A percentile compares a stretch with the other conserved stretches of the same genome.
These are phyloP conservation scores for Nowickia ferox DNA, from an alignment of 2,888 invertebrate genomes.

Conservation along the genomic window DNA sequence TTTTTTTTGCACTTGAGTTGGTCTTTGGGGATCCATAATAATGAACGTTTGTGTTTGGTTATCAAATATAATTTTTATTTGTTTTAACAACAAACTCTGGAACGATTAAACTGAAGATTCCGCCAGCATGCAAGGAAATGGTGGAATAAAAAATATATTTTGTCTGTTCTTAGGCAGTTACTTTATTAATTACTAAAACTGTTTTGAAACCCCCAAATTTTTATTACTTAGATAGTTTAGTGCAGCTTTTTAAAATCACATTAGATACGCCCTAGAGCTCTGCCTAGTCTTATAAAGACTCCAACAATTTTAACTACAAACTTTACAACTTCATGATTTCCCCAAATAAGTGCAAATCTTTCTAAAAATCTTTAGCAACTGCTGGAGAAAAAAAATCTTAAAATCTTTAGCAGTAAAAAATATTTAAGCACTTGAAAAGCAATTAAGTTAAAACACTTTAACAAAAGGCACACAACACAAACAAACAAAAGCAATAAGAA, in stretches of 20 bases:
- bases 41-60: constrained; percentile 13
- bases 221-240: no score
- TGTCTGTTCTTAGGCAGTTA: no score
- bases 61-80: not conserved
- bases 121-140: not conserved
- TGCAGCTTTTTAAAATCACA: no score
- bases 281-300: no score
- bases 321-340: no score
- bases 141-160: not conserved
- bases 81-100: not conserved
- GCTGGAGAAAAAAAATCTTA: not conserved
- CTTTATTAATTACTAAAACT: no score
- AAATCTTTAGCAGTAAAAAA: not conserved
- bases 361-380: not conserved
- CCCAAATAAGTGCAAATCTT: not conserved
- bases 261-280: no score
- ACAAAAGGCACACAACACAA: not conserved
- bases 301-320: no score
- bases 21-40: constrained; percentile 42
- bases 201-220: no score
- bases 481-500: constrained; percentile 6
- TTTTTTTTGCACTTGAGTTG: not conserved
- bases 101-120: not conserved
- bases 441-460: constrained; percentile 49
- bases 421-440: constrained; percentile 31